Evolutionary conservation across 2,888 invertebrate genomes (phyloP).

Genomic region (Hirudinaria manillensis): DNA sequence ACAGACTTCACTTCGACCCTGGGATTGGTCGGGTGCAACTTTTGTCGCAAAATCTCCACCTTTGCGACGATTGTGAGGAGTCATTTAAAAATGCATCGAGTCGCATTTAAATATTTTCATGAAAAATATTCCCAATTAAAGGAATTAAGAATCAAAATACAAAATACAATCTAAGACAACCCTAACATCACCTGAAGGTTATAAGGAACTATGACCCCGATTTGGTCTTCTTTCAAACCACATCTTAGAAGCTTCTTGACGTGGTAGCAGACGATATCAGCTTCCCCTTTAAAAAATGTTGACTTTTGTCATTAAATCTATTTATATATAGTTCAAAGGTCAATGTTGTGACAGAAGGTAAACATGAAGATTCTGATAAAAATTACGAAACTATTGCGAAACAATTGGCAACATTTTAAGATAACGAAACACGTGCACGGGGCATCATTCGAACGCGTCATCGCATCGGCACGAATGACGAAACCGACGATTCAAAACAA

Average conservation of each 20-base stretch:
- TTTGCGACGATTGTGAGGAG: conserved; percentile 42
- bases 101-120: not conserved
- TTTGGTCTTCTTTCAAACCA: conserved; percentile 55
- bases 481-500: too few relatives aligned
- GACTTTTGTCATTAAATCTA: conserved; percentile 2
- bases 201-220: conserved; percentile 61
- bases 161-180: not conserved
- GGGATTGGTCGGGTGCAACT: conserved; percentile 48
- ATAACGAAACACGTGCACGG: too few relatives aligned
- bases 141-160: not conserved
- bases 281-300: conserved; percentile 54
- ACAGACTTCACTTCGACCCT: conserved; percentile 59
- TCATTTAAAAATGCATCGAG: not conserved
- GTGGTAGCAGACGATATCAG: conserved; percentile 56
- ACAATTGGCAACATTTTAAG: too few relatives aligned
- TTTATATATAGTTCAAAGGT: too few relatives aligned
- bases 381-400: too few relatives aligned
- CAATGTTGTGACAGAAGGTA: too few relatives aligned
- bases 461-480: too few relatives aligned
- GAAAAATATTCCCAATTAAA: not conserved
- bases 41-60: conserved; percentile 56
- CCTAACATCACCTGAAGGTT: conserved; percentile 55
- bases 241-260: conserved; percentile 54
- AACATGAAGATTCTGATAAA: too few relatives aligned
- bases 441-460: too few relatives aligned